Base-by-base conservation (phyloP, 2,888 invertebrate genomes). In the Cacoxenus indagator region DNA sequence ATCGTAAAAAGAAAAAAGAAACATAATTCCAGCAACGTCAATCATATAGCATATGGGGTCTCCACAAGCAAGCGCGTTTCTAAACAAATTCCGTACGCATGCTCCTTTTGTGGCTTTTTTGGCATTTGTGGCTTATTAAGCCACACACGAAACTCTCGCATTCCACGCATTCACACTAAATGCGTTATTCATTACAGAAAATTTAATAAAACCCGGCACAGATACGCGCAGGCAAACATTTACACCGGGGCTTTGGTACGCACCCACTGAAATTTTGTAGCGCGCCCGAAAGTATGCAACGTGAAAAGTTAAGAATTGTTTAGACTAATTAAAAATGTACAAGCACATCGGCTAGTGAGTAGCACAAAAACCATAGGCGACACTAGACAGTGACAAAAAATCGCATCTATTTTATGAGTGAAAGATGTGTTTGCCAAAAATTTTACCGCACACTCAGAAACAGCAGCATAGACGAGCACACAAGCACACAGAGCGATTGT, bases 281-380 rank as follows among this genome's bases (percentile, higher is more conserved):
- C n/a, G n/a, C 14, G 37, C 8, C 37, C 2, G 37, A 37, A 37
- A 37, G 9, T 11, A 8, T 37, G 9, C 8, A 14, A 37, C 9
- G 14, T n/a, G 48, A 9, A 14, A 14, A 29, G 17, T 27, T 3
- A 1, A 27, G 14, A 57, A 57, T 57, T 57, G 27, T 57, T 57
- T 57, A 24, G 29, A 57, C 57, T 57, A 57, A 57, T 57, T 57
- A 57, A 57, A 57, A 57, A 54, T 26, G 24, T 24, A 14, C 54
- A 54, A 54, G 54, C 54, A 54, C 8, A 26, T 11, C 54, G 54
- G 22, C 9, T 11, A 14, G 46, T 46, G 48, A 1, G 37, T 11
- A 37, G 14, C 14, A 37, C 14, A 14, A 48, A 48, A 48, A n/a
- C 37, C 37, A 37, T 37, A 11, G 11, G 37, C 48, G n/a, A 6